Percentiles rank a stretch among this genome's conserved stretches.
These are phyloP conservation scores for Hydrolagus affinis DNA, from an alignment of 2,113 vertebrate genomes.

Conservation along the genomic window DNA sequence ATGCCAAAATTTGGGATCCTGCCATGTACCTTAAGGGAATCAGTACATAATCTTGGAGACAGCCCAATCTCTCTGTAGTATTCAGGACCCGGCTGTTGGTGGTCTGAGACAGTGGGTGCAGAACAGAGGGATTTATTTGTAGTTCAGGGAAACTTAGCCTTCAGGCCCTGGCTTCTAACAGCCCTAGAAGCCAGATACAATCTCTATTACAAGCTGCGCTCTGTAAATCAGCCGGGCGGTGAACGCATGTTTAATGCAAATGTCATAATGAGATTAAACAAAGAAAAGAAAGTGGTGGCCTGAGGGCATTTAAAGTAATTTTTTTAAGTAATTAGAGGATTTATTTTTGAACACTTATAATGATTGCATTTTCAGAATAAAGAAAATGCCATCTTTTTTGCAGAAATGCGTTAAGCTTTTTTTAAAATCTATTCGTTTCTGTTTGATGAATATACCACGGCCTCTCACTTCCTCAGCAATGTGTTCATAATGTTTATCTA, in stretches of 20 bases:
- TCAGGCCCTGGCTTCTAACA: slow-evolving; percentile 19
- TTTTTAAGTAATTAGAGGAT: too few relatives aligned
- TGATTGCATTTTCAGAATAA: too few relatives aligned
- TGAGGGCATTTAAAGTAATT: not conserved
- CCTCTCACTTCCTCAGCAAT: too few relatives aligned
- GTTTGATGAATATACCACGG: too few relatives aligned
- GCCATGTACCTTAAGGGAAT: not conserved
- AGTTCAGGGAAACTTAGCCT: slow-evolving; percentile 11
- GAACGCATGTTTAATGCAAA: slow-evolving; percentile 15
- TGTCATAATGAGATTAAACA: slow-evolving; percentile 24
- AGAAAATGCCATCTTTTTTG: too few relatives aligned
- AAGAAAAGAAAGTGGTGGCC: not conserved
- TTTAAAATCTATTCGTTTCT: too few relatives aligned
- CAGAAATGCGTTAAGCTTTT: too few relatives aligned
- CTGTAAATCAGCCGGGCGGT: slow-evolving; percentile 34
- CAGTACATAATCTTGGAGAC: not conserved
- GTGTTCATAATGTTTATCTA: too few relatives aligned
- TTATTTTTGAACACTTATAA: too few relatives aligned
- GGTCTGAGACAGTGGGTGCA: slow-evolving; percentile 37
- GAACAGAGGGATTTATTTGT: slow-evolving; percentile 28
- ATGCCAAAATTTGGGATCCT: not conserved
- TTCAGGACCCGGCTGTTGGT: slow-evolving; percentile 43
- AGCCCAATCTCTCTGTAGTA: not conserved
- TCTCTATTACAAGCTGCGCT: slow-evolving; percentile 19
- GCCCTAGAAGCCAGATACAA: slow-evolving; percentile 35